Evolutionary conservation across 1,140 invertebrate species (phyloP), one percentile per base, ranked within the genome.

Genomic region (Trachymyrmex cornetzi): DNA sequence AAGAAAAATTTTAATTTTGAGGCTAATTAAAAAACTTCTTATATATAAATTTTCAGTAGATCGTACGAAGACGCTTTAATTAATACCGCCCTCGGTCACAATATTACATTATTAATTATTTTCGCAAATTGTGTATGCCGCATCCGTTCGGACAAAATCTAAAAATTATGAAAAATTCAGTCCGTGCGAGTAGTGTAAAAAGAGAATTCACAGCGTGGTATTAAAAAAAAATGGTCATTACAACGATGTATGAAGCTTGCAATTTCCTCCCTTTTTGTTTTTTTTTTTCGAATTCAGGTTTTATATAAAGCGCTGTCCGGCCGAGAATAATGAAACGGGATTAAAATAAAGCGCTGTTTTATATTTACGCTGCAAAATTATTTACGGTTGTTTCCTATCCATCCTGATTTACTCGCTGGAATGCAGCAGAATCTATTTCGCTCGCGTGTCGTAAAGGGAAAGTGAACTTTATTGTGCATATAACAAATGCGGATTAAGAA

Each of bases 11-110:
- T 64, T 66, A 69, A 85, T 88, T 88, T 88, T 48, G 48, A 50
- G 27, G 57, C 55, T 88, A 88, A 88, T 88, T 88, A 85, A 88
- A 87, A 88, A 88, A 88, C 67, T 88, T 88, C 14, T 84, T 30
- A 69, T 3, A 12, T 69, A 50, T 50, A 75, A 75, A 50, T 75
- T 59, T 50, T 74, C 38, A 59, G 16, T 61, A 44, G 19, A 2
- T 19, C 24, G n/a, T 12, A 74, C 44, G 14, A 75, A 61, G 24
- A 61, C 27, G 22, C 38, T 84, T 84, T 84, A 84, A 84, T 84
- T 63, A 84, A 84, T 69, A 14, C n/a, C 38, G 14, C 24, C 12
- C 24, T 24, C 27, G 4, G 66, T 11, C 6, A 11, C n/a, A 3
- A 34, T 84, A 74, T 82, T 61, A 48, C 7, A 9, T 71, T 72